phyloP scores from a whole-genome alignment of 1,140 invertebrate species.

The Drosophila lini region DNA sequence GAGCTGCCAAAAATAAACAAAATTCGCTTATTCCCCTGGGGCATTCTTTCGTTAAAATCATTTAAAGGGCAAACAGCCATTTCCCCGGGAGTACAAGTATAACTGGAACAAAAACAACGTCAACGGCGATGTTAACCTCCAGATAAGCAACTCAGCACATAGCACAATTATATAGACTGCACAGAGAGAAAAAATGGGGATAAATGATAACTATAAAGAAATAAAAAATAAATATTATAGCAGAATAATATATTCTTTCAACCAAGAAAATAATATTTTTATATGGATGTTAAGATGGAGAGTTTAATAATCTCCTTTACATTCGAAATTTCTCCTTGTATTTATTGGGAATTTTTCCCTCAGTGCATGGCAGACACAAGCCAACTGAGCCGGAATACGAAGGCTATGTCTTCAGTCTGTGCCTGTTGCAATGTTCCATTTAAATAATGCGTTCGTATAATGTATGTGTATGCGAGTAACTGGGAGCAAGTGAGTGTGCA shows the following conservation, averaged over 20 bases:
- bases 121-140: slow-evolving; percentile 30
- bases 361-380: slow-evolving; percentile 25
- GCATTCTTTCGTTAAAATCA: slow-evolving; percentile 21
- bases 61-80: slow-evolving; percentile 37
- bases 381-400: slow-evolving; percentile 8
- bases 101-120: slow-evolving; percentile 27
- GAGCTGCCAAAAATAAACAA: slow-evolving; percentile 12
- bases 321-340: too few relatives aligned
- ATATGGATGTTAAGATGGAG: too few relatives aligned
- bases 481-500: slow-evolving; percentile 13
- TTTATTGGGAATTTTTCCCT: not conserved
- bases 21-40: slow-evolving; percentile 3
- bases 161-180: not conserved
- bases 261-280: too few relatives aligned
- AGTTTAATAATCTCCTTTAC: too few relatives aligned
- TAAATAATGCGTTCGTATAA: slow-evolving; percentile 64
- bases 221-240: not conserved
- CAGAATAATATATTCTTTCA: too few relatives aligned
- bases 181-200: not conserved
- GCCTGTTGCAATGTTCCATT: slow-evolving; percentile 65
- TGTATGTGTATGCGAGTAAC: slow-evolving; percentile 18
- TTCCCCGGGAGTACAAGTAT: slow-evolving; percentile 1
- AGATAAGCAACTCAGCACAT: slow-evolving; percentile 29
- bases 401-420: slow-evolving; percentile 4
- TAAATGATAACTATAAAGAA: not conserved